A percentile compares a stretch with the other conserved stretches of the same genome.
phyloP scores from a whole-genome alignment of 1,140 invertebrate genomes.

The Oscheius sp. region DNA sequence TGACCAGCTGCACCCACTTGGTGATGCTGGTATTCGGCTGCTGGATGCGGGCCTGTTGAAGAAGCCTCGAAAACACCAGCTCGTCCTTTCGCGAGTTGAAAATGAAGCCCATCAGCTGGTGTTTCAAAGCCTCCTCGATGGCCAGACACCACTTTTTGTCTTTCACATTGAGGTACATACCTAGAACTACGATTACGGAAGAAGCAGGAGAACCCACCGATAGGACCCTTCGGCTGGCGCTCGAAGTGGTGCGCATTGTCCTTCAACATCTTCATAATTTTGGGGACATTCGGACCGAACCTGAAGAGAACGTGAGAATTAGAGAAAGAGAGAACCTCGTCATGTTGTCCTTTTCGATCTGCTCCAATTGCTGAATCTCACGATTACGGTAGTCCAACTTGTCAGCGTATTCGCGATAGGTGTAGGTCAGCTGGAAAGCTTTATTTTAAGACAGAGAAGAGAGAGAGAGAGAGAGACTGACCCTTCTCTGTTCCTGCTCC shows the following conservation, averaged over 20 bases:
- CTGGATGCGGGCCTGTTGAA: slow-evolving; percentile 2
- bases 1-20: slow-evolving; percentile 6
- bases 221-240: slow-evolving; percentile 23
- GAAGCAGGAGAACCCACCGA: slow-evolving; percentile 15
- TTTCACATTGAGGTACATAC: slow-evolving; percentile 13
- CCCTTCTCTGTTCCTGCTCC: too few relatives aligned
- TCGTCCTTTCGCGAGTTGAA: slow-evolving; percentile 2
- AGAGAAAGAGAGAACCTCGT: too few relatives aligned
- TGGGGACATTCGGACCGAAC: slow-evolving; percentile 25
- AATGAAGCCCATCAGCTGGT: slow-evolving; percentile 13
- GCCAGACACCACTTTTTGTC: slow-evolving; percentile 27
- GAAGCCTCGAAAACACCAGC: slow-evolving; percentile 3
- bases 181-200: slow-evolving; percentile 11
- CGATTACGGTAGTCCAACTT: too few relatives aligned
- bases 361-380: too few relatives aligned
- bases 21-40: background rate
- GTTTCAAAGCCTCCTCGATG: slow-evolving; percentile 13
- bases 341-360: too few relatives aligned
- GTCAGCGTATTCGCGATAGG: too few relatives aligned
- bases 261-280: slow-evolving; percentile 9
- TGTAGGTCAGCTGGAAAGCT: too few relatives aligned
- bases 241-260: background rate
- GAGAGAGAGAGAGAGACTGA: too few relatives aligned
- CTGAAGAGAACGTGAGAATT: too few relatives aligned
- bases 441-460: too few relatives aligned